Conservation (phyloP, 2,888 invertebrate genomes). For the Cephus nigrinus region DNA sequence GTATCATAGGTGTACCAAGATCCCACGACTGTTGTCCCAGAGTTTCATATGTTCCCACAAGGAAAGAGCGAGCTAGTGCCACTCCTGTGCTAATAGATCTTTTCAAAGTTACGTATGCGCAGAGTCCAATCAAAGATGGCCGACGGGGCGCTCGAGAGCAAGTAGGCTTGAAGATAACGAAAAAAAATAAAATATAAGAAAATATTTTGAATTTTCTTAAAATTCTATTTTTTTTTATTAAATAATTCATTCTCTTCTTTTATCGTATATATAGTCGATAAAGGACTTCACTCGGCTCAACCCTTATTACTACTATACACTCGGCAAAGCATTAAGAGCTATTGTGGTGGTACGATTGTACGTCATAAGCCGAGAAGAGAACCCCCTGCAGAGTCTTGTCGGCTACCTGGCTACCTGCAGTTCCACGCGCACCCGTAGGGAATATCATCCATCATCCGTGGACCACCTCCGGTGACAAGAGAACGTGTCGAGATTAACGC, state of each 20-base stretch:
- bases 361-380: constrained; percentile 19
- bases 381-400: constrained; percentile 53
- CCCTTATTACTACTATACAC: neutral
- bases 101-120: neutral
- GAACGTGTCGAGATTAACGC: constrained; percentile 46
- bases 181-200: neutral
- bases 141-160: neutral
- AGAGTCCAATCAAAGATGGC: neutral
- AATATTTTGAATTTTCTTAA: neutral
- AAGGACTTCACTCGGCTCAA: neutral
- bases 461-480: constrained; percentile 59
- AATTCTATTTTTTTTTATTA: neutral
- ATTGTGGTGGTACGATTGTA: constrained; percentile 6
- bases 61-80: neutral
- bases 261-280: neutral
- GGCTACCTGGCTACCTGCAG: constrained; percentile 53
- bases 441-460: constrained; percentile 52
- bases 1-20: neutral
- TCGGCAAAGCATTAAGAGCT: neutral
- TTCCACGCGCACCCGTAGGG: constrained; percentile 41
- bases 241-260: neutral
- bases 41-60: neutral
- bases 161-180: neutral
- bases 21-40: neutral
- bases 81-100: neutral